Evolutionary conservation across 2,888 invertebrate genomes (phyloP).

Genomic region (Lordiphosa fenestrarum): DNA sequence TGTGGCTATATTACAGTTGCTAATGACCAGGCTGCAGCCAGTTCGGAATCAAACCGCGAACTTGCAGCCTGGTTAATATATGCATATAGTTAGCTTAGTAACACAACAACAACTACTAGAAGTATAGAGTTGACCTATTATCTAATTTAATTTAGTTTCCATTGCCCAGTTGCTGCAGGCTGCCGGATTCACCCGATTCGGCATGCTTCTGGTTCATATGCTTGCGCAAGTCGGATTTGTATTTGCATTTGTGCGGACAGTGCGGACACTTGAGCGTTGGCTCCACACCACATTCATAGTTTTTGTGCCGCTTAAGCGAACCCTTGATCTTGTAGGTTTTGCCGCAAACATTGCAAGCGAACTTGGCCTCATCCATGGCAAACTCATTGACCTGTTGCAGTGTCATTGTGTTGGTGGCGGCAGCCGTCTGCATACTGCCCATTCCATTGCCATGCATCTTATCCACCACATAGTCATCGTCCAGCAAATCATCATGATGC

Average conservation of each 20-base stretch:
- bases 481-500: slow-evolving; percentile 34
- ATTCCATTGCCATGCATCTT: slow-evolving; percentile 24
- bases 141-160: slow-evolving; percentile 7
- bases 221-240: slow-evolving; percentile 79
- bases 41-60: no score
- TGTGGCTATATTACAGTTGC: slow-evolving; percentile 61
- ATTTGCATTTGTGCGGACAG: slow-evolving; percentile 80
- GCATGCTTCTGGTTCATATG: slow-evolving; percentile 79
- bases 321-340: slow-evolving; percentile 91
- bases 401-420: slow-evolving; percentile 34
- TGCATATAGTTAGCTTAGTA: slow-evolving; percentile 11
- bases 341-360: slow-evolving; percentile 87
- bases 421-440: neutral
- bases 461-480: slow-evolving; percentile 48
- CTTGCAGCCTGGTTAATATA: no score
- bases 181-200: slow-evolving; percentile 41
- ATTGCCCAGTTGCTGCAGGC: slow-evolving; percentile 14
- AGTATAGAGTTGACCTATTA: neutral
- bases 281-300: slow-evolving; percentile 85
- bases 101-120: slow-evolving; percentile 54
- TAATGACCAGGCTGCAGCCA: no score
- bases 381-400: slow-evolving; percentile 48
- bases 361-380: slow-evolving; percentile 59
- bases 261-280: slow-evolving; percentile 77
- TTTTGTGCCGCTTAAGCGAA: slow-evolving; percentile 88